phyloP scores from a whole-genome alignment of 2,888 invertebrate species.

The Drosophila quasianomalipes region DNA sequence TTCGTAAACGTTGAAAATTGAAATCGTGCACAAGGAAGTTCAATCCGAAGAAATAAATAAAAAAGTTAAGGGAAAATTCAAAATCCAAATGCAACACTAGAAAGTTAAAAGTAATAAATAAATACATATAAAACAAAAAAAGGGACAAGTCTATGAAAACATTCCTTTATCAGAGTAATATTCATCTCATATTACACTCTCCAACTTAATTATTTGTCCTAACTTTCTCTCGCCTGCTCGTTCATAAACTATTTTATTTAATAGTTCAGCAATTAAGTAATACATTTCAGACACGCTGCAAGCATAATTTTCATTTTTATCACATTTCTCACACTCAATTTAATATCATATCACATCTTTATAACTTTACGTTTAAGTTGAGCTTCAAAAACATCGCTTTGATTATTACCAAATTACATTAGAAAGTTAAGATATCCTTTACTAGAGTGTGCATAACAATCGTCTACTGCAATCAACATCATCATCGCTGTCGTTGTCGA shows the following conservation, averaged over 20 bases:
- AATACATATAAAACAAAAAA: not conserved
- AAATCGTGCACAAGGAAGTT: not conserved
- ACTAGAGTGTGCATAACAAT: constrained; percentile 25
- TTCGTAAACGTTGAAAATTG: not conserved
- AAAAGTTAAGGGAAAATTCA: not conserved
- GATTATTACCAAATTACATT: not conserved
- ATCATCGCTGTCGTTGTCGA: constrained; percentile 28
- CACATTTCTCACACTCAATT: not conserved
- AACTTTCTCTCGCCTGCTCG: not conserved
- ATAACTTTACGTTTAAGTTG: not conserved
- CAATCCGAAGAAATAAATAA: not conserved
- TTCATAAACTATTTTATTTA: not conserved
- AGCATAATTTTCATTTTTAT: not conserved
- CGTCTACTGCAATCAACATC: constrained; percentile 41
- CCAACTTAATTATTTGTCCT: not conserved
- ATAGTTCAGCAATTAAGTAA: not conserved
- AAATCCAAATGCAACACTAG: not conserved
- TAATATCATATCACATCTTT: not conserved
- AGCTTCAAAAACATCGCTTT: not conserved
- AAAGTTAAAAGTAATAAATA: not conserved
- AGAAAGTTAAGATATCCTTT: not conserved
- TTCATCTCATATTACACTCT: not conserved
- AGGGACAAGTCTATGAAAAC: not conserved
- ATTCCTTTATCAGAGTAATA: not conserved
- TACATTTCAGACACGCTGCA: not conserved